Evolutionary conservation across 1,140 invertebrate genomes (phyloP).

Genomic region (Sitobion miscanthi): DNA sequence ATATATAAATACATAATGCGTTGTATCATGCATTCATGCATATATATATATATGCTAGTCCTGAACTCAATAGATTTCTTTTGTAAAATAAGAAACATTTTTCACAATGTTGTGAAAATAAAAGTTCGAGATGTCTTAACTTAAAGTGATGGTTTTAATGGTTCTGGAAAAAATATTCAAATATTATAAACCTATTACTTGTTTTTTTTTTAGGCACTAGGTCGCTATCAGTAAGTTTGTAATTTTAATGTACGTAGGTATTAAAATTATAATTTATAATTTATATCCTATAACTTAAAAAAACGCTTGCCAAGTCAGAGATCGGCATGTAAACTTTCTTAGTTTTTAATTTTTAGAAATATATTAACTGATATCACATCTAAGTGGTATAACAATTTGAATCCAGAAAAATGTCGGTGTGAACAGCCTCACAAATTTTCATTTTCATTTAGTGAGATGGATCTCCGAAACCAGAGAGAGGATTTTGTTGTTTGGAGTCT

Average conservation of each 20-base stretch:
- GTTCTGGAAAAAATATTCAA: neutral
- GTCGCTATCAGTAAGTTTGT: neutral
- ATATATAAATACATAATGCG: neutral
- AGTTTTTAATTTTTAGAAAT: too few species aligned
- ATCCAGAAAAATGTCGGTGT: too few species aligned
- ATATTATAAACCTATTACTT: too few species aligned
- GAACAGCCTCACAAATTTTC: too few species aligned
- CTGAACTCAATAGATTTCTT: neutral
- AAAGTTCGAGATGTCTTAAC: neutral
- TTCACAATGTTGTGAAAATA: neutral
- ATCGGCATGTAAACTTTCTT: too few species aligned
- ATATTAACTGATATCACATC: too few species aligned
- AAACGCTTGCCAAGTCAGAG: neutral
- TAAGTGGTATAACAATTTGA: too few species aligned
- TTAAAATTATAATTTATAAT: neutral
- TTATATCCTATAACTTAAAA: neutral
- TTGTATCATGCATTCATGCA: neutral
- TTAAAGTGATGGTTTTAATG: neutral
- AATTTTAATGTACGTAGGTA: neutral
- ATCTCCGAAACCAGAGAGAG: too few species aligned
- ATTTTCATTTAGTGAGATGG: too few species aligned
- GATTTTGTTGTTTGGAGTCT: too few species aligned
- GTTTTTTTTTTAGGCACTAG: too few species aligned
- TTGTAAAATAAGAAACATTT: neutral
- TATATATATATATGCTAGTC: neutral